These are phyloP conservation scores for Willisornis vidua DNA, from an alignment of 2,113 vertebrate genomes.

Conservation along the genomic window DNA sequence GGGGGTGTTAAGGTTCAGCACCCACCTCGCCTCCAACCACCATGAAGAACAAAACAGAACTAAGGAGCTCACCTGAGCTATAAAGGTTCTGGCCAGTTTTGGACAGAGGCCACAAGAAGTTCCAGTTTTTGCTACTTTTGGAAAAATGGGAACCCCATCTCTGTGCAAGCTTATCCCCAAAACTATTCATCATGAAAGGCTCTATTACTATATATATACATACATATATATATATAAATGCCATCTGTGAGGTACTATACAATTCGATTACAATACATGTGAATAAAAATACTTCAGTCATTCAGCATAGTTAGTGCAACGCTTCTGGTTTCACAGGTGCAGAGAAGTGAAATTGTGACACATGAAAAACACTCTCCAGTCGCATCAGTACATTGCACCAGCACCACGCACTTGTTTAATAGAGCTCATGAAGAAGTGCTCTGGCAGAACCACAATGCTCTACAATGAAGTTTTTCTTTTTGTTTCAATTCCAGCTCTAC, in stretches of 20 bases:
- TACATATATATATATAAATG: neutral
- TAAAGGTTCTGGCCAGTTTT: neutral
- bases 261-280: neutral
- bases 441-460: conserved; percentile 4
- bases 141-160: neutral
- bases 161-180: neutral
- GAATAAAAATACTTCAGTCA: neutral
- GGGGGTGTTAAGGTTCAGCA: neutral
- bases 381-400: neutral
- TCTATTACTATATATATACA: neutral
- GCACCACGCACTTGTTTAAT: neutral
- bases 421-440: conserved; percentile 9
- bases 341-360: neutral
- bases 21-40: neutral
- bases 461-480: neutral
- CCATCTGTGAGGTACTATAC: neutral
- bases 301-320: neutral
- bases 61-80: too few species aligned
- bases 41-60: rapidly evolving
- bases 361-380: neutral
- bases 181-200: neutral
- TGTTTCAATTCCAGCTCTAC: neutral
- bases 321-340: neutral
- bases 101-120: neutral
- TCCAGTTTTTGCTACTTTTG: neutral